Percentiles rank a stretch among this genome's conserved stretches.
Conservation (phyloP, 2,113 vertebrate species). For the Tamias sibiricus region DNA sequence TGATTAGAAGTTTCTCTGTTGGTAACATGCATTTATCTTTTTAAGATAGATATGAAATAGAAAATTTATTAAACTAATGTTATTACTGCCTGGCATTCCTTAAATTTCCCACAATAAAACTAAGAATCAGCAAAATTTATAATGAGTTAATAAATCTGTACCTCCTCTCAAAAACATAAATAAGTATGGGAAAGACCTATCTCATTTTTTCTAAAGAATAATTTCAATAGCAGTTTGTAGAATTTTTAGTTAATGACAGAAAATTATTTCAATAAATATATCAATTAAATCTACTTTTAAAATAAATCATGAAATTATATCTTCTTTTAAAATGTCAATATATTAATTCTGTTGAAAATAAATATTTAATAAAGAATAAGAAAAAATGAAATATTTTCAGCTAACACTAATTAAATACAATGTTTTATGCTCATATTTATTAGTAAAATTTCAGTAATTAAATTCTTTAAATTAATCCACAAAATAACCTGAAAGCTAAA, state of each 20-base stretch:
- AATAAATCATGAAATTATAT: not conserved
- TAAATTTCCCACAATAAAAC: not conserved
- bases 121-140: not conserved
- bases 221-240: not conserved
- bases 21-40: not conserved
- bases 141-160: not conserved
- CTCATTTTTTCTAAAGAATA: not conserved
- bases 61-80: conserved; percentile 20
- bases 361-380: not conserved
- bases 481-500: not conserved
- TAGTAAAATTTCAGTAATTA: not conserved
- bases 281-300: not conserved
- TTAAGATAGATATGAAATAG: not conserved
- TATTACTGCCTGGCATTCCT: not conserved
- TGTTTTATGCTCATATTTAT: rapidly evolving
- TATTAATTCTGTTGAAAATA: not conserved
- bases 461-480: not conserved
- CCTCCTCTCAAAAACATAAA: not conserved
- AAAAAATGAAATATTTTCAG: not conserved
- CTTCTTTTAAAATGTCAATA: not conserved
- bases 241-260: not conserved
- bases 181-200: not conserved
- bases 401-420: not conserved
- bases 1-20: not conserved
- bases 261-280: conserved; percentile 2